Evolutionary conservation across 2,113 vertebrate genomes (phyloP), one percentile per base, ranked within the genome.

Genomic region (Stigmatopora nigra): DNA sequence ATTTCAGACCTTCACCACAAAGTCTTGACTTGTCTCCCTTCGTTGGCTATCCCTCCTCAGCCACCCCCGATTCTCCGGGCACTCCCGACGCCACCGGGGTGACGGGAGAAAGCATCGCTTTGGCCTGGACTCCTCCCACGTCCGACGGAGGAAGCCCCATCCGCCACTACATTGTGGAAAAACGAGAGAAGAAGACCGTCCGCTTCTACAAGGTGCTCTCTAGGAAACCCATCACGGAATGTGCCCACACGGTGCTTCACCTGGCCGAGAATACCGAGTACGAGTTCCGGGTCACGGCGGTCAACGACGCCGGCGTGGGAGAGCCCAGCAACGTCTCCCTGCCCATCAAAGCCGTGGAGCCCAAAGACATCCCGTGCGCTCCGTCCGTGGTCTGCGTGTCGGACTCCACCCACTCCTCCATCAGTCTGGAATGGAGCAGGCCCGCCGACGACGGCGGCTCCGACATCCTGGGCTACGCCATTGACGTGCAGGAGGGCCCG

Each of bases 361-460:
- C 95, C 7, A 95, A 93, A 59, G 94, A 90, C 72, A 93, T 92
- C 70, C 95, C 97, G 64, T 90, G 94, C 68, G 91, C 94, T 79
- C 96, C 97, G 67, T 89, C 94, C 46, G 89, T 98, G 72, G 90
- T 98, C 68, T 97, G 94, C 81, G 95, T 98, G 65, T 96, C 87
- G 47, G 95, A 98, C 67, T 95, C 95, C 64, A 95, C 94, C 0
- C 94, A 93, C 79, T 93, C 90, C 25, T 94, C 95, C 5, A 92
- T 99, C 76, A 96, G 91, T 80, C 91, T 99, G 82, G 96, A 99
- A n/a, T n/a, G n/a, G n/a, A n/a, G n/a, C n/a, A n/a, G n/a, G n/a
- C n/a, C n/a, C n/a, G n/a, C n/a, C n/a, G n/a, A n/a, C n/a, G n/a
- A n/a, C n/a, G n/a, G n/a, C n/a, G n/a, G n/a, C n/a, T n/a, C n/a